phyloP scores from a whole-genome alignment of 2,888 invertebrate species.

The Hylaea fasciaria region DNA sequence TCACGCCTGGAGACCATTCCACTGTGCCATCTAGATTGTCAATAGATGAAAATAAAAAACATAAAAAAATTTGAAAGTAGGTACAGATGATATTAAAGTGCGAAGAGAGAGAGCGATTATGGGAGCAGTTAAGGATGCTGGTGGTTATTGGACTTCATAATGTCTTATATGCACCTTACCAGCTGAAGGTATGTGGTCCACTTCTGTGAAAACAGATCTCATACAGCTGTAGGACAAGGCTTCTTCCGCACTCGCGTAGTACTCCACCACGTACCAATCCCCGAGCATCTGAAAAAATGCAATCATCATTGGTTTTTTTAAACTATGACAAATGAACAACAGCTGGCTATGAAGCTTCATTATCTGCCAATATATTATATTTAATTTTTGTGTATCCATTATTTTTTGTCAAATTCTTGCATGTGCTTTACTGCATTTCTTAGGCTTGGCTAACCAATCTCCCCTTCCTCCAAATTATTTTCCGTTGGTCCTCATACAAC shows the following conservation, averaged over 20 bases:
- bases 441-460: no score
- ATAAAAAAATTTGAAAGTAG: background rate
- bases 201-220: conserved; percentile 88
- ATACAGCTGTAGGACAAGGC: conserved; percentile 94
- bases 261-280: conserved; percentile 93
- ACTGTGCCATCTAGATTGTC: conserved; percentile 65
- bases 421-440: no score
- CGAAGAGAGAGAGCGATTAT: background rate
- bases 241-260: conserved; percentile 95
- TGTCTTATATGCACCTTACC: conserved; percentile 48
- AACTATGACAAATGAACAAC: no score
- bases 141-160: no score
- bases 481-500: no score
- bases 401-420: no score
- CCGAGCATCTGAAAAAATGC: conserved; percentile 88
- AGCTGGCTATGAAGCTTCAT: no score
- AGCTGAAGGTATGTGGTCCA: conserved; percentile 72
- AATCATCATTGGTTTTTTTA: no score
- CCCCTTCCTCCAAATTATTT: no score
- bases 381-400: no score
- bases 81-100: background rate
- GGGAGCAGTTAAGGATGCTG: no score
- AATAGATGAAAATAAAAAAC: background rate
- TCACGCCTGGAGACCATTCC: conserved; percentile 86
- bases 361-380: no score